Conservation (phyloP, 2,888 invertebrate species). For the Apamea monoglypha region DNA sequence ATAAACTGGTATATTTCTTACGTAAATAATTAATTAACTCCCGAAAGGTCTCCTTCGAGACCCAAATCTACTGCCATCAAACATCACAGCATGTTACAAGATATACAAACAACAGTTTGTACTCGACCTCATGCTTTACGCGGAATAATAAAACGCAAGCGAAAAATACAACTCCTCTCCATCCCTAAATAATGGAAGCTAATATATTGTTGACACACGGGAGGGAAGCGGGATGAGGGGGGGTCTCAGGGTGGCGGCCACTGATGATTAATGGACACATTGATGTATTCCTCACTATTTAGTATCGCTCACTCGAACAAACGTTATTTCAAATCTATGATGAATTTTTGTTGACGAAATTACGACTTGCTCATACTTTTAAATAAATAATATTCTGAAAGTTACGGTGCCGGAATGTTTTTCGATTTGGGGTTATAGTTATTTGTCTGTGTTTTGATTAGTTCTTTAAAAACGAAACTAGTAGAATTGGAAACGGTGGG, state of each 20-base stretch:
- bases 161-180: slow-evolving; percentile 69
- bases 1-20: not conserved
- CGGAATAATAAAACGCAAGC: slow-evolving; percentile 63
- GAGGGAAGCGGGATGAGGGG: slow-evolving; percentile 60
- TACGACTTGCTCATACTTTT: slow-evolving; percentile 11
- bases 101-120: slow-evolving; percentile 40
- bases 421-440: slow-evolving; percentile 1
- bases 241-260: slow-evolving; percentile 66
- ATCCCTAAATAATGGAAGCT: slow-evolving; percentile 81
- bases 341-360: slow-evolving; percentile 48
- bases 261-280: slow-evolving; percentile 85
- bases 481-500: not conserved
- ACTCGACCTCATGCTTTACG: slow-evolving; percentile 45
- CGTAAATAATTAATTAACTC: not conserved
- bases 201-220: slow-evolving; percentile 83
- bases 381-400: slow-evolving; percentile 18
- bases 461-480: slow-evolving; percentile 4
- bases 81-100: slow-evolving; percentile 40
- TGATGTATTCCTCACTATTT: slow-evolving; percentile 81
- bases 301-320: slow-evolving; percentile 69
- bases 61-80: slow-evolving; percentile 25
- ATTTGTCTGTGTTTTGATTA: not conserved
- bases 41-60: not conserved
- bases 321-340: slow-evolving; percentile 67
- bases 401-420: not conserved